Percentiles rank a stretch among this genome's conserved stretches.
These are phyloP conservation scores for Himalopsyche anomala DNA, from an alignment of 2,888 invertebrate species.

Conservation along the genomic window DNA sequence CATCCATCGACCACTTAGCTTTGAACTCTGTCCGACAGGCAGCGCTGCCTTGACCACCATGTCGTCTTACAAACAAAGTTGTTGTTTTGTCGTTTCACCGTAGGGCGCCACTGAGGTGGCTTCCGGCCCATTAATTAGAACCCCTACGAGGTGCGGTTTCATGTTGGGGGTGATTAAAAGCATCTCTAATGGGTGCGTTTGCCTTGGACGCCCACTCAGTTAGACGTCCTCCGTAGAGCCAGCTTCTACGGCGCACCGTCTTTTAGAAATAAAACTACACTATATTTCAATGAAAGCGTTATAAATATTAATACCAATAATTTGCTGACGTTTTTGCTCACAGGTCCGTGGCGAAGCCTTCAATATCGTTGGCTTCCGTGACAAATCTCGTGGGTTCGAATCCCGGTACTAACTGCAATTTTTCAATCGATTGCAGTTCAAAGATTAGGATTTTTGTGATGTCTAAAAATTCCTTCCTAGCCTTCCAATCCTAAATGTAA, in stretches of 20 bases:
- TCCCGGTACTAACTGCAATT: too few species aligned
- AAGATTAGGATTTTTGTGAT: too few species aligned
- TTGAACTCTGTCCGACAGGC: slow-evolving; percentile 15
- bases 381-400: too few species aligned
- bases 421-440: too few species aligned
- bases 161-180: slow-evolving; percentile 50
- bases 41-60: slow-evolving; percentile 38
- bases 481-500: too few species aligned
- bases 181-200: slow-evolving; percentile 42
- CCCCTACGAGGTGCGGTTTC: slow-evolving; percentile 46
- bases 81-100: slow-evolving; percentile 14
- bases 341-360: too few species aligned
- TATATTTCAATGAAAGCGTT: too few species aligned
- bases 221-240: not conserved
- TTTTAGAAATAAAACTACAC: too few species aligned
- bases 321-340: too few species aligned
- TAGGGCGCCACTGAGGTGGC: slow-evolving; percentile 36
- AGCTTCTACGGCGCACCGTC: not conserved
- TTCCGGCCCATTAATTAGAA: slow-evolving; percentile 51
- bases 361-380: too few species aligned
- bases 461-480: too few species aligned
- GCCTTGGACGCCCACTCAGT: slow-evolving; percentile 36
- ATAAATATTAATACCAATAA: too few species aligned
- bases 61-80: slow-evolving; percentile 28
- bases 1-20: not conserved